Evolutionary conservation across 2,113 vertebrate genomes (phyloP).

Genomic region (Amphilophus citrinellus): DNA sequence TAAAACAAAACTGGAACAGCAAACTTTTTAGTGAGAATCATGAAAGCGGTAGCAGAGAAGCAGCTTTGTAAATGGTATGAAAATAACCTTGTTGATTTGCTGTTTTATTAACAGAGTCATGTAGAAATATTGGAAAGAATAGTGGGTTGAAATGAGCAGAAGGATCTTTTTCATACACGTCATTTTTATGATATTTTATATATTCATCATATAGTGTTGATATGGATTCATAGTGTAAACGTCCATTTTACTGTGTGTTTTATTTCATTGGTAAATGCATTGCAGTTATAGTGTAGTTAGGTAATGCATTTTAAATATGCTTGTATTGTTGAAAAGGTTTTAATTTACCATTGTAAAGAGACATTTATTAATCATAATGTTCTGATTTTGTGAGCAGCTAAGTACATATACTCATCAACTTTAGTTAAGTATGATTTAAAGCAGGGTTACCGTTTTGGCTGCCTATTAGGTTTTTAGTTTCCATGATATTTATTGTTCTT

Average conservation of each 20-base stretch:
- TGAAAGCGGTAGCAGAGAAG: not conserved
- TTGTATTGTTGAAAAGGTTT: not conserved
- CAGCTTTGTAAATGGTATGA: not conserved
- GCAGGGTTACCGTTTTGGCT: not conserved
- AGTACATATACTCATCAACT: not conserved
- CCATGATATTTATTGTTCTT: not conserved
- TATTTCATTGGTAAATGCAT: not conserved
- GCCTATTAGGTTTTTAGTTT: not conserved
- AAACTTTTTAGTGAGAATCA: not conserved
- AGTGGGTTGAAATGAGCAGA: not conserved
- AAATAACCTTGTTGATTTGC: not conserved
- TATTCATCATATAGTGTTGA: not conserved
- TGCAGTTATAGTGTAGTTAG: not conserved
- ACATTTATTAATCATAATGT: not conserved
- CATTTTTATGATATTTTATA: constrained; percentile 1
- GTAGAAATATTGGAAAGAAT: not conserved
- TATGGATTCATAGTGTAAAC: not conserved
- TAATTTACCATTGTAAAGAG: not conserved
- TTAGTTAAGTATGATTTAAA: not conserved
- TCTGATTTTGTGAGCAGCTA: not conserved
- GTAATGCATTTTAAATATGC: not conserved
- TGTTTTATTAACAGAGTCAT: not conserved
- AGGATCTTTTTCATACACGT: not conserved
- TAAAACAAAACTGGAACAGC: not conserved
- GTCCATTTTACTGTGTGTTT: not conserved